A percentile compares a stretch with the other conserved stretches of the same genome.
phyloP scores from a whole-genome alignment of 2,888 invertebrate species.

The Drosophila parthenogenetica region DNA sequence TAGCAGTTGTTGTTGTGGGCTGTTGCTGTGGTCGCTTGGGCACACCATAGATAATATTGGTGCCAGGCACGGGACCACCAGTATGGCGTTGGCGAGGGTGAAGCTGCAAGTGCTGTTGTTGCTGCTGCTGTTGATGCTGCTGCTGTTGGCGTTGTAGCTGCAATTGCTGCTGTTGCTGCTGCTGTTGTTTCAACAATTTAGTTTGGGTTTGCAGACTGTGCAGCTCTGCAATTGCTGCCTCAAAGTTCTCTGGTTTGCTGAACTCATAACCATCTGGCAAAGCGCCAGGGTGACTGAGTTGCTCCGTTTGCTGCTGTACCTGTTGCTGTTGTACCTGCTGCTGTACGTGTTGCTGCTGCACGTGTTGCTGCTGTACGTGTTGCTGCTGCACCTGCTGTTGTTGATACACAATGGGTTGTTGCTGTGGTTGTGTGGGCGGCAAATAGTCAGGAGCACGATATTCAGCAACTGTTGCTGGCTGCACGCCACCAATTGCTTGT shows the following conservation, averaged over 20 bases:
- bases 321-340: conserved; percentile 27
- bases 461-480: conserved; percentile 36
- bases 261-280: conserved; percentile 78
- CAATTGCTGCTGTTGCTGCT: conserved; percentile 49
- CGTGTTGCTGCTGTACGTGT: conserved; percentile 20
- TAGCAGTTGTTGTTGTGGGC: conserved; percentile 15
- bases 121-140: conserved; percentile 44
- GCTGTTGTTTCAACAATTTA: conserved; percentile 64
- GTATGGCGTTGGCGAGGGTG: conserved; percentile 34
- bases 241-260: conserved; percentile 70
- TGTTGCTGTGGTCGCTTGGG: conserved; percentile 53
- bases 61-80: background rate
- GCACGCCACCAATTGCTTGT: conserved; percentile 15
- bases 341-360: conserved; percentile 20
- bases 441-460: conserved; percentile 63
- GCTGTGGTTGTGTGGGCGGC: conserved; percentile 51
- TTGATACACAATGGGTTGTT: conserved; percentile 19
- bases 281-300: conserved; percentile 38
- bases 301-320: conserved; percentile 24
- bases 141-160: conserved; percentile 66
- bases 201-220: conserved; percentile 76
- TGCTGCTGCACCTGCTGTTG: conserved; percentile 13
- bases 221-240: conserved; percentile 76
- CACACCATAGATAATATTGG: conserved; percentile 58
- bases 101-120: conserved; percentile 23